A percentile compares a stretch with the other conserved stretches of the same genome.
Conservation (phyloP, 37 sponge, comb jelly and placozoan genomes). For the Tethya wilhelma region DNA sequence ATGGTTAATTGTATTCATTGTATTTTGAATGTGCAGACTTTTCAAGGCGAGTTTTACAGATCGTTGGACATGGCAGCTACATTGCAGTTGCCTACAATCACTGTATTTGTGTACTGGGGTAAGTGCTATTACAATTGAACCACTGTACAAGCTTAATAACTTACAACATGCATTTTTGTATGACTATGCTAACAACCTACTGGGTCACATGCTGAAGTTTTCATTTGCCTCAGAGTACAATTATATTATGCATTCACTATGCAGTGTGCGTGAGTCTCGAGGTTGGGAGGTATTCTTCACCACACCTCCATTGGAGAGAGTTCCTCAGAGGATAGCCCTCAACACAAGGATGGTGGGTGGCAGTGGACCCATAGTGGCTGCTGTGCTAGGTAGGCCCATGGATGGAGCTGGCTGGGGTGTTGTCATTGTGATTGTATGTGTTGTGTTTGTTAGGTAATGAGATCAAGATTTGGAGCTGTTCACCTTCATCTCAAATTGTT, state of each 20-base stretch:
- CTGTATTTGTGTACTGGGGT: conserved; percentile 73
- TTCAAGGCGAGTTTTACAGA: conserved; percentile 52
- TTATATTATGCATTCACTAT: neutral
- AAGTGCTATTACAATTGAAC: too few species aligned
- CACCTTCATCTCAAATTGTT: conserved; percentile 21
- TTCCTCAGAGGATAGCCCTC: conserved; percentile 82
- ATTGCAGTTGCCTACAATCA: conserved; percentile 84
- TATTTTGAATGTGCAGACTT: conserved; percentile 15
- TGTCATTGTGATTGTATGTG: neutral
- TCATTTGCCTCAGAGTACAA: too few species aligned
- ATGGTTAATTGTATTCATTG: neutral
- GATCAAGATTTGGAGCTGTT: conserved; percentile 81
- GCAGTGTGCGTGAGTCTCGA: conserved; percentile 67
- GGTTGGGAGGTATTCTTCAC: conserved; percentile 91
- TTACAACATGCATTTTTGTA: neutral
- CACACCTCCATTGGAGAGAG: conserved; percentile 71
- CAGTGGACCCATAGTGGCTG: conserved; percentile 67
- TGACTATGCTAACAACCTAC: neutral
- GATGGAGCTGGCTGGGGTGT: neutral
- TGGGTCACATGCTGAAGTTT: neutral
- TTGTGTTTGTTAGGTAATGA: conserved; percentile 47
- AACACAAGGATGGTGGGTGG: conserved; percentile 55
- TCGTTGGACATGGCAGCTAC: conserved; percentile 86
- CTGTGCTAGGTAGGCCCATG: conserved; percentile 40
- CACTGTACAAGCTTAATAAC: too few species aligned